phyloP scores from a whole-genome alignment of 2,113 vertebrate species.

The Hippopotamus amphibius region DNA sequence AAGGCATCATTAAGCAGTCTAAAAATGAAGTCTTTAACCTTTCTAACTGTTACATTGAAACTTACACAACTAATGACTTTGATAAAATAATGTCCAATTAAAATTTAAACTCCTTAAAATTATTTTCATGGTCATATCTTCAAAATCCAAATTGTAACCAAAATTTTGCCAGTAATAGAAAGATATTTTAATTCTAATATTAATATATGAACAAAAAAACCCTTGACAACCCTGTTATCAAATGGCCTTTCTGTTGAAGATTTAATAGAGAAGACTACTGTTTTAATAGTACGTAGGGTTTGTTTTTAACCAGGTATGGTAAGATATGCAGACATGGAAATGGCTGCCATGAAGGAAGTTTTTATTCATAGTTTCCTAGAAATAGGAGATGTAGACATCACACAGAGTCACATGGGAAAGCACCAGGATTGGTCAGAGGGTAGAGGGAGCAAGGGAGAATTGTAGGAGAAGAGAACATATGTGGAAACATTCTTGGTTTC shows the following conservation, averaged over 20 bases:
- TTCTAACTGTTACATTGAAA: not conserved
- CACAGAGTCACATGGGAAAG: accelerated
- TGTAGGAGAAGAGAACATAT: not conserved
- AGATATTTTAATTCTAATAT: not conserved
- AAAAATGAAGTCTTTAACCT: not conserved
- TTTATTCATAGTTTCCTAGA: not conserved
- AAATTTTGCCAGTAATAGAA: not conserved
- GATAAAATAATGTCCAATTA: not conserved
- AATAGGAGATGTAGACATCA: accelerated
- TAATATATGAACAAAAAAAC: not conserved
- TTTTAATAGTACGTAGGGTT: not conserved
- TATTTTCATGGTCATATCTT: not conserved
- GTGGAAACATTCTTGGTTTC: not conserved
- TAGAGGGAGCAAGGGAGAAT: accelerated
- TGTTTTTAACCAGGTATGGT: not conserved
- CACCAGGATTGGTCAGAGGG: accelerated
- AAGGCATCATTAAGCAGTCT: not conserved
- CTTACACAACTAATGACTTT: not conserved
- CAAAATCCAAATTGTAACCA: not conserved
- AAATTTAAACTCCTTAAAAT: not conserved
- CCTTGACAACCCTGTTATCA: not conserved
- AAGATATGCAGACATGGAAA: not conserved
- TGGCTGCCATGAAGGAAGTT: not conserved
- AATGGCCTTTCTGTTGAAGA: not conserved
- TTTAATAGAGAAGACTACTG: not conserved